phyloP scores from a whole-genome alignment of 2,113 vertebrate genomes.

The Cairina moschata region DNA sequence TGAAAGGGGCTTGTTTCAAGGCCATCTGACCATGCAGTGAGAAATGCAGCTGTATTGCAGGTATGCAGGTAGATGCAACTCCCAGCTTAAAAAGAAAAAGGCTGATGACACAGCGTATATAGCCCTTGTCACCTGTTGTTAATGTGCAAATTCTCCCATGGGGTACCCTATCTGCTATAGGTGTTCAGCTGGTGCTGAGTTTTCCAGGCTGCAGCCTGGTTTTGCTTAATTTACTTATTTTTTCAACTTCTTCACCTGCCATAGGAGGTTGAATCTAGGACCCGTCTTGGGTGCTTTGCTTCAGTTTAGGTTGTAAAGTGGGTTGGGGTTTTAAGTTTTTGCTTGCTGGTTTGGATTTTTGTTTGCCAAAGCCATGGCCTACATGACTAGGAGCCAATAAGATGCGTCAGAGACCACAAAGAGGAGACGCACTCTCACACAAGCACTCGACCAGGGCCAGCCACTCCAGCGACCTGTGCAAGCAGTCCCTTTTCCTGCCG shows the following conservation, averaged over 20 bases:
- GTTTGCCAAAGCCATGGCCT: neutral
- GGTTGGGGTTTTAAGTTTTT: neutral
- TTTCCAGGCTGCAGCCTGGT: neutral
- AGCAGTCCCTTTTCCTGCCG: neutral
- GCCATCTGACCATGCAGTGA: neutral
- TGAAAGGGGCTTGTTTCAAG: neutral
- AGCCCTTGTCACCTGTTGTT: neutral
- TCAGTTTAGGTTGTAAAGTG: neutral
- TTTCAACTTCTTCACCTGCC: neutral
- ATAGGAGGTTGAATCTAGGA: neutral
- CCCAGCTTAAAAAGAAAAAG: neutral
- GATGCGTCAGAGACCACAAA: neutral
- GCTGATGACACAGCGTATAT: neutral
- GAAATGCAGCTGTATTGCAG: neutral
- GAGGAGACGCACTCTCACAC: rapidly evolving
- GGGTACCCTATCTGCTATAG: neutral
- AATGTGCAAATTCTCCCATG: neutral
- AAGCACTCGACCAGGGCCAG: neutral
- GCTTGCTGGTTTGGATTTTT: neutral
- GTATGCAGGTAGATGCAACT: neutral
- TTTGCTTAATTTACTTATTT: neutral
- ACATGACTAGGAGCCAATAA: neutral
- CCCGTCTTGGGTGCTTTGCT: neutral
- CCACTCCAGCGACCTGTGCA: neutral
- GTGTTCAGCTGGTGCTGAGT: neutral